phyloP scores from a whole-genome alignment of 2,797 vertebrate genomes.

The Sebastes diploproa region DNA sequence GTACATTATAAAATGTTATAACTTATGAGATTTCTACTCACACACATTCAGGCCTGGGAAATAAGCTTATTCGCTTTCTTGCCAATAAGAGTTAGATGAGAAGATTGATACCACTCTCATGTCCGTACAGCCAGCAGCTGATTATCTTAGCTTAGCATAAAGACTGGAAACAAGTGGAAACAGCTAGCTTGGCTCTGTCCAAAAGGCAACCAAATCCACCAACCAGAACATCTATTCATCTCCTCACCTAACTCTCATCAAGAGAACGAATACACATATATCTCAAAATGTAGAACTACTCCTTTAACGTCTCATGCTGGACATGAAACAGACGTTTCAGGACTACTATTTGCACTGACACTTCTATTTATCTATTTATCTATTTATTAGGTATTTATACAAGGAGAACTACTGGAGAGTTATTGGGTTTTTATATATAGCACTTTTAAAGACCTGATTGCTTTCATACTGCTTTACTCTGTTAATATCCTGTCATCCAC shows the following conservation, averaged over 20 bases:
- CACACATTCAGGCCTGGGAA: not conserved
- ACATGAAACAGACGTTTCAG: too few species aligned
- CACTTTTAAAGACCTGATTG: too few species aligned
- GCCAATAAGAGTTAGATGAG: not conserved
- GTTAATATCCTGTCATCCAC: too few species aligned
- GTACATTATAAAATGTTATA: not conserved
- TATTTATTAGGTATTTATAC: too few species aligned
- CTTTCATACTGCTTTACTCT: too few species aligned
- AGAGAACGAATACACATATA: not conserved
- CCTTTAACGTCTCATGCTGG: not conserved
- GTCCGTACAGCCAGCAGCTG: not conserved
- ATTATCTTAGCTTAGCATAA: not conserved
- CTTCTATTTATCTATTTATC: too few species aligned
- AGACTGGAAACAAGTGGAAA: not conserved
- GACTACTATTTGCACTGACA: too few species aligned
- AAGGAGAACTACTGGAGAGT: too few species aligned
- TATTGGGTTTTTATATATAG: too few species aligned
- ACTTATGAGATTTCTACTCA: not conserved
- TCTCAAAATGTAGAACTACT: not conserved
- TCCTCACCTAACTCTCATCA: not conserved
- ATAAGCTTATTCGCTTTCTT: not conserved
- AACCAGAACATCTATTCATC: not conserved
- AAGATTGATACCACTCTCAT: not conserved
- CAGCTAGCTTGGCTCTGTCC: not conserved
- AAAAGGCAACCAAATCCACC: not conserved